Evolutionary conservation across 2,113 vertebrate species (phyloP), one percentile per base, ranked within the genome.

Genomic region (Corythoichthys intestinalis): DNA sequence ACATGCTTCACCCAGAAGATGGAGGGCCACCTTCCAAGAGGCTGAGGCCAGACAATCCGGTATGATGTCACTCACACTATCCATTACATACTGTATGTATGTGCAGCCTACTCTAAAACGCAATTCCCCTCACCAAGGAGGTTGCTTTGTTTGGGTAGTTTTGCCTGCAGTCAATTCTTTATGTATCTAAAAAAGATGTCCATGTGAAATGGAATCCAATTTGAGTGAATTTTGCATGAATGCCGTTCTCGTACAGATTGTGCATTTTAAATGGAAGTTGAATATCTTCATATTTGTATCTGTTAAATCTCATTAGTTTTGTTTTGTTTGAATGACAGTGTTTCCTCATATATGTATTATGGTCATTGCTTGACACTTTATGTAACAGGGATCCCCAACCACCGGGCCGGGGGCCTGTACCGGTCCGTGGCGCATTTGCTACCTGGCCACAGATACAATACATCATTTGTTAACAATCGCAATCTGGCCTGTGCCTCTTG

Each of bases 1-100:
- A 93, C 85, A 94, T 93, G 92, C 90, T 93, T 66, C 92, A 93
- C 77, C 92, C 92, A 38, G 92, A 94, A 74, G 93, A 94, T 47
- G 93, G 93, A 79, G 93, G 93, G 49, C 93, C 93, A 0, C 93
- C 93, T 39, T 93, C 92, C 14, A 94, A 94, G 83, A 90, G 92
- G 78, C 90, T 94, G 69, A 89, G 93, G 66, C 91, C 92, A 68
- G 93, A 94, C 82, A 93, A 94, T 76, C 91, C 93, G 72, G 90
- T 91, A 87, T 28, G 90, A 38, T 78, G 65, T 67, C 67, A 57
- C 63, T 74, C 35, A 54, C 20, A 65, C 60, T 73, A 39, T 76
- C 44, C 64, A 11, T 73, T 6, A 70, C 44, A 78, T 66, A 72
- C 0, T 53, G 54, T 66, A 62, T 56, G 61, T 57, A 56, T 66